These are phyloP conservation scores for Cheumatopsyche charites DNA, from an alignment of 1,140 invertebrate species.

Conservation along the genomic window DNA sequence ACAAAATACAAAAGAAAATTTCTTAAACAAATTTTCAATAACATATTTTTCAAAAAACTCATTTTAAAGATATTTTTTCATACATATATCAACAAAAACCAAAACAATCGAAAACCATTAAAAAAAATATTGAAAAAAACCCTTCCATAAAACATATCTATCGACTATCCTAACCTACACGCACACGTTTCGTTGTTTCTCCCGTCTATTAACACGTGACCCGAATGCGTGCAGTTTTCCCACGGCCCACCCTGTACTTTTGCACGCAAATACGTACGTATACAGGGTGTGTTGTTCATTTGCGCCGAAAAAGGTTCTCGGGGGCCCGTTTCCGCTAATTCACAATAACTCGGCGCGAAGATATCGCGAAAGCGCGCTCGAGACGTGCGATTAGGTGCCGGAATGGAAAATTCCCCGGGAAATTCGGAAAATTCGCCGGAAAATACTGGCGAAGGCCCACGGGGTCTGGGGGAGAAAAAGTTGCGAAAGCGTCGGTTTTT, in stretches of 20 bases:
- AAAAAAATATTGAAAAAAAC: neutral
- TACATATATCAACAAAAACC: too few relatives aligned
- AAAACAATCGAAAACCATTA: too few relatives aligned
- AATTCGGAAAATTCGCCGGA: constrained; percentile 1
- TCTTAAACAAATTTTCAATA: too few relatives aligned
- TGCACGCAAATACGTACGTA: neutral
- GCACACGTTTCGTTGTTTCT: neutral
- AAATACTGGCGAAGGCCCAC: neutral
- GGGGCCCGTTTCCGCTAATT: constrained; percentile 24
- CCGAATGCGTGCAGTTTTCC: constrained; percentile 11
- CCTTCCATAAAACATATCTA: neutral
- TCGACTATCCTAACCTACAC: neutral
- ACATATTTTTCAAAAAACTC: too few relatives aligned
- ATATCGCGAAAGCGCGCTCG: constrained; percentile 10
- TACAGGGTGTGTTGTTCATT: too few relatives aligned
- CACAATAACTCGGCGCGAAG: constrained; percentile 21
- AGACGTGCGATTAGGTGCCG: constrained; percentile 17
- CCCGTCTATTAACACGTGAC: constrained; percentile 29
- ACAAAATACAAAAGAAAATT: too few relatives aligned
- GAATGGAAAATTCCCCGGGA: constrained; percentile 20
- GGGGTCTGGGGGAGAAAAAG: neutral
- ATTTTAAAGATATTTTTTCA: too few relatives aligned
- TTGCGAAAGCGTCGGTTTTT: too few relatives aligned
- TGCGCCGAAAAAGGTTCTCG: neutral
- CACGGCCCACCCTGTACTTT: neutral